phyloP scores from a whole-genome alignment of 2,888 invertebrate species.

The Tetragonula carbonaria region DNA sequence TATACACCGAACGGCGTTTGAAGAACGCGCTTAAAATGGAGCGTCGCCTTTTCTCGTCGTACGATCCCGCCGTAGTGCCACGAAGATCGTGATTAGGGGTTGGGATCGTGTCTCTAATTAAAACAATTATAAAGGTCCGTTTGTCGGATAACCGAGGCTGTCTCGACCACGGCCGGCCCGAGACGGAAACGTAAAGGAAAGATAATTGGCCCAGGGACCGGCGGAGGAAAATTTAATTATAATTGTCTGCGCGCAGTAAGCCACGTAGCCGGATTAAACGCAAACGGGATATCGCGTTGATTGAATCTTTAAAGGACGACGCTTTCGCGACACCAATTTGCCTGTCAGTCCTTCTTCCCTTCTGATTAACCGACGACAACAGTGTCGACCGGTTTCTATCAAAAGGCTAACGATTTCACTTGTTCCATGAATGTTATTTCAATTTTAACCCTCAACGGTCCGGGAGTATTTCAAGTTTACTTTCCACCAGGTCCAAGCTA shows the following conservation, averaged over 20 bases:
- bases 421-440: not conserved
- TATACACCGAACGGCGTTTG: not conserved
- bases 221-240: conserved; percentile 66
- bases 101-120: conserved; percentile 67
- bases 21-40: conserved; percentile 12
- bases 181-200: conserved; percentile 61
- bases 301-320: conserved; percentile 14
- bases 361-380: not conserved
- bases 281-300: not conserved
- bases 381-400: not conserved
- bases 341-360: not conserved
- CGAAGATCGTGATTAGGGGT: conserved; percentile 35
- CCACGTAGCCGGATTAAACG: conserved; percentile 10
- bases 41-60: not conserved
- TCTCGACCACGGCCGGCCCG: conserved; percentile 17
- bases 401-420: not conserved
- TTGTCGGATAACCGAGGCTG: conserved; percentile 26
- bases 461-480: too few species aligned
- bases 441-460: not conserved
- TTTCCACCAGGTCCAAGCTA: too few species aligned
- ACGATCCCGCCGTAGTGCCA: not conserved
- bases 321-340: not conserved
- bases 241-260: conserved; percentile 47
- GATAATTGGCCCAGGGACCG: conserved; percentile 62
- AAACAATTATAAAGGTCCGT: conserved; percentile 68